Base-by-base conservation (phyloP, 2,888 invertebrate species). In the Phengaris alcon region DNA sequence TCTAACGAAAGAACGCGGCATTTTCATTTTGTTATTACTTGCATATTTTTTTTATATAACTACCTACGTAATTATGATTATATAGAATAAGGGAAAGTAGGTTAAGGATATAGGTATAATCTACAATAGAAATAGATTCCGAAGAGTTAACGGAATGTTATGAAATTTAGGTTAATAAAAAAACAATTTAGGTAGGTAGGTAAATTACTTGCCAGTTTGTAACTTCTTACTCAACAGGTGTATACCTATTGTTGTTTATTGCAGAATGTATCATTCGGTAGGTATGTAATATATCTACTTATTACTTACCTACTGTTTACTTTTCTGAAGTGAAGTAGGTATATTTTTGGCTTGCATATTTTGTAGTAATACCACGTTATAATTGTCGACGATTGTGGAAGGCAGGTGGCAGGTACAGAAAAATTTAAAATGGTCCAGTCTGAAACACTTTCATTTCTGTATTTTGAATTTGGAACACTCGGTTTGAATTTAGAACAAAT, bases 1-100 rank as follows among this genome's bases (percentile, higher is more conserved):
- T 70, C 70, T 70, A 69, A 51, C 51, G 48, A 64, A 64, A 64
- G 35, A 52, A 52, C 35, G 22, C 64, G 64, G 64, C 64, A 64
- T 64, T 64, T 64, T 64, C 35, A 6, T 35, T 10, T 52, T 22
- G 12, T 64, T 64, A 2, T 64, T 44, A 64, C 64, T 64, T 64
- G 35, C 64, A 13, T 64, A 64, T 12, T 1, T 44, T 64, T 35
- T 64, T 35, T 5, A 64, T 12, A 64, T 22, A 22, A 22, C 12
- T 35, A 64, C 35, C 64, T 44, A 35, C 64, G 15, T 8, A 57
- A 7, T 57, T 55, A 48, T 48, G 3, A 6, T 57, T 12, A 57
- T 7, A 22, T 10, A 6, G 35, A 64, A 12, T 12, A 35, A 5
- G 64, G 64, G 64, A 64, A 64, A 64, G 64, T 64, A 59, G 10